Percentiles rank a stretch among this genome's conserved stretches.
These are phyloP conservation scores for Rotaria sp. DNA, from an alignment of 2,888 invertebrate species.

Conservation along the genomic window DNA sequence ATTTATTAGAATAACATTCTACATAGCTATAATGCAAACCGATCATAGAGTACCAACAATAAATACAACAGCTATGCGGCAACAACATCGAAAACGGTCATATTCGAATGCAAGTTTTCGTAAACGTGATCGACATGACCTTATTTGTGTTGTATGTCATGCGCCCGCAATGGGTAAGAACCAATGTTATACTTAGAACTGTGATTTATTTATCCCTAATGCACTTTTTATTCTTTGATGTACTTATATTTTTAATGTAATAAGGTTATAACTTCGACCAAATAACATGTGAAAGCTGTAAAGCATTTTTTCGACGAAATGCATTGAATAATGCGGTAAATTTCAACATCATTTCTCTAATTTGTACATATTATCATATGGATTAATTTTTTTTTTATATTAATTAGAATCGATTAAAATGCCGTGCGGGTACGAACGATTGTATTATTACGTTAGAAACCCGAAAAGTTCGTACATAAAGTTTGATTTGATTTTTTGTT, in stretches of 20 bases:
- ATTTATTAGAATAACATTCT: not conserved
- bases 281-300: not conserved
- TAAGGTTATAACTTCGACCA: not conserved
- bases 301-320: not conserved
- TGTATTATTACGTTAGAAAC: not conserved
- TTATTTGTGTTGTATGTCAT: not conserved
- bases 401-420: not conserved
- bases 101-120: not conserved
- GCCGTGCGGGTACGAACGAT: not conserved
- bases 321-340: not conserved
- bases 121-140: not conserved
- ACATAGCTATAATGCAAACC: not conserved
- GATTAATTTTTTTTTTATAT: not conserved
- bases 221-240: not conserved
- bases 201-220: not conserved
- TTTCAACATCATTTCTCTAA: not conserved
- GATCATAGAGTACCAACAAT: not conserved
- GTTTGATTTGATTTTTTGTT: too few relatives aligned
- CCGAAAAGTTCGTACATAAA: not conserved
- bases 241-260: not conserved
- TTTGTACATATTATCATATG: not conserved
- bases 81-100: not conserved
- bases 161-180: not conserved
- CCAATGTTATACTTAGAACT: too few relatives aligned
- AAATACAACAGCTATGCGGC: not conserved